phyloP scores from a whole-genome alignment of 2,797 vertebrate species.

The Aplochiton taeniatus region DNA sequence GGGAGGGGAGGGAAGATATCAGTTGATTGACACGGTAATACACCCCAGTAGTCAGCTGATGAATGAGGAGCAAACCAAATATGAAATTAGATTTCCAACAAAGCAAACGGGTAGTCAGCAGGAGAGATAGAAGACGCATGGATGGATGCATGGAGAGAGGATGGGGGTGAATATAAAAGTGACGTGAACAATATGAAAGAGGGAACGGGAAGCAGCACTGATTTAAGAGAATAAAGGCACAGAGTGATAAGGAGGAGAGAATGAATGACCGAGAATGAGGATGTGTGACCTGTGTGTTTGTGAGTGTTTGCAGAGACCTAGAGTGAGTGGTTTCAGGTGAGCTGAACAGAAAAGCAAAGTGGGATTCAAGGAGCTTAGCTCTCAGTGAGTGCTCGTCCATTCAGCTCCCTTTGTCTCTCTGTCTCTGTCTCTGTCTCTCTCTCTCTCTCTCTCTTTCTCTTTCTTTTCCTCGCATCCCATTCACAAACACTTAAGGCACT shows the following conservation, averaged over 20 bases:
- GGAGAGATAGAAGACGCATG: not conserved
- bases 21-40: constrained; percentile 10
- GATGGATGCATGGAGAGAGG: not conserved
- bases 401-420: not conserved
- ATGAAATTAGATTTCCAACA: constrained; percentile 7
- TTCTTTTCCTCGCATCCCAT: not conserved
- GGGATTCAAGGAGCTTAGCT: not conserved
- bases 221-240: not conserved
- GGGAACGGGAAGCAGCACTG: not conserved
- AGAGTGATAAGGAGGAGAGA: not conserved
- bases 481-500: not conserved
- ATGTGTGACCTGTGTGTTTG: not conserved
- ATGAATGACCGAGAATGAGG: not conserved
- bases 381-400: not conserved
- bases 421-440: not conserved
- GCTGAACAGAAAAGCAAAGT: not conserved
- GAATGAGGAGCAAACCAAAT: constrained; percentile 12
- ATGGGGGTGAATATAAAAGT: not conserved
- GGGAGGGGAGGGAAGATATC: not conserved
- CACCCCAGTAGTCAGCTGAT: constrained; percentile 1
- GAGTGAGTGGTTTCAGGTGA: constrained; percentile 4
- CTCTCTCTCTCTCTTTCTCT: not conserved
- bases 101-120: not conserved
- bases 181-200: not conserved
- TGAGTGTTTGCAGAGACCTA: not conserved